Evolutionary conservation across 2,113 vertebrate genomes (phyloP), one percentile per base, ranked within the genome.

Genomic region (Aegithalos caudatus): DNA sequence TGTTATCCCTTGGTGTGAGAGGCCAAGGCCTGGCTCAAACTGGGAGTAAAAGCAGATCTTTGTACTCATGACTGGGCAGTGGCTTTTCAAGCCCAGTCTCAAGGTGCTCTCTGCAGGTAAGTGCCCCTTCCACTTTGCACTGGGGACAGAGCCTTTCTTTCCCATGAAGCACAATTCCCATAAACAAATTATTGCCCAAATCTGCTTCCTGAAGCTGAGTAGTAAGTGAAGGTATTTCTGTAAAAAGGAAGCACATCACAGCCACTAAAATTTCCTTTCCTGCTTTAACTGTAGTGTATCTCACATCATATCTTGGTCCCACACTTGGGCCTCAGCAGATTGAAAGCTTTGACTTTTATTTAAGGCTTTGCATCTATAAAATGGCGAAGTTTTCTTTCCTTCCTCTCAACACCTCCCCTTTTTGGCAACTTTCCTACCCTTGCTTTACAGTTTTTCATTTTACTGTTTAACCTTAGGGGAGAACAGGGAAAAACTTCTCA

Each of bases 341-440:
- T 93, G 81, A 92, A 89, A 85, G n/a, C 53, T 89, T n/a, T 67
- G 73, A 79, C 50, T 94, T 83, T 95, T 93, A 90, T 86, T 96
- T 95, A 90, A 94, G 48, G 11, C 56, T 74, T 81, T 93, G 56
- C 21, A 86, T 88, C 76, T 50, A 56, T 92, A 95, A 94, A 42
- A 87, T 56, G 23, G 44, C 0, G 0, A 94, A 70, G n/a, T 88
- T 96, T 92, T 90, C 79, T 95, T 86, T 90, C 81, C 60, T 83
- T 33, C 58, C 67, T 96, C 94, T 93, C 86, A 76, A 79, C 10
- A 31, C 84, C 38, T 92, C 80, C 76, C 58, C 64, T 93, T 94
- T 94, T 67, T 97, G 94, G 93, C 93, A 93, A 72, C 38, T 91
- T 93, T 91, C 83, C 88, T 94, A 76, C 66, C 86, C 88, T 92